Evolutionary conservation across 2,888 invertebrate genomes (phyloP), one percentile per base, ranked within the genome.

Genomic region (Drosophila mercatorum): DNA sequence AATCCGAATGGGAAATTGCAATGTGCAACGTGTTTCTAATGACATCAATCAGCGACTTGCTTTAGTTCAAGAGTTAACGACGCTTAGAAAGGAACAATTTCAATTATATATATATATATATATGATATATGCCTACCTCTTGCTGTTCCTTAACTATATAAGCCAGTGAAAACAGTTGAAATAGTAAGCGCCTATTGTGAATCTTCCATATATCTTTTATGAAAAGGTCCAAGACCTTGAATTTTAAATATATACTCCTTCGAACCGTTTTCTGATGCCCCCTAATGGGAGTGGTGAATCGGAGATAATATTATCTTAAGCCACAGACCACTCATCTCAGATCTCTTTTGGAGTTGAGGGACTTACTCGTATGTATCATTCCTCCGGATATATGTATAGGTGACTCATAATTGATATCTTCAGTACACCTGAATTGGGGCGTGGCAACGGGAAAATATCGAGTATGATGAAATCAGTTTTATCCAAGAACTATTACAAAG

Each of bases 21-120:
- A 10, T 10, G 10, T 34, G 12, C 73, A 52, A 22, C 47, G 47
- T 49, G 73, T 68, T 43, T 55, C 68, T 75, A 64, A 73, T 75
- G 53, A 26, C 75, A 47, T 41, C 55, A 51, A 64, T 65, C 31
- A 36, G 43, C 28, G 26, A n/a, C 52, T 65, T 64, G 46, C 44
- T 43, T 44, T 11, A 26, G 36, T 51, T 14, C 17, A 53, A 40
- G 26, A 52, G 22, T 36, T 36, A 22, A 36, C 22, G 12, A 38
- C 8, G 4, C 36, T 36, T 22, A 14, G 3, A 40, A 53, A 53
- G 14, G 14, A 53, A 40, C 10, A 38, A 22, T 10, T 10, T 0
- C 26, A 40, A 28, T 14, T 34, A 34, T 40, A 14, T 26, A 26
- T 22, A 51, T 51, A 3, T 34, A 34, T 40, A 14, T 26, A 26